Evolutionary conservation across 2,797 vertebrate genomes (phyloP).

Genomic region (Chromis chromis): DNA sequence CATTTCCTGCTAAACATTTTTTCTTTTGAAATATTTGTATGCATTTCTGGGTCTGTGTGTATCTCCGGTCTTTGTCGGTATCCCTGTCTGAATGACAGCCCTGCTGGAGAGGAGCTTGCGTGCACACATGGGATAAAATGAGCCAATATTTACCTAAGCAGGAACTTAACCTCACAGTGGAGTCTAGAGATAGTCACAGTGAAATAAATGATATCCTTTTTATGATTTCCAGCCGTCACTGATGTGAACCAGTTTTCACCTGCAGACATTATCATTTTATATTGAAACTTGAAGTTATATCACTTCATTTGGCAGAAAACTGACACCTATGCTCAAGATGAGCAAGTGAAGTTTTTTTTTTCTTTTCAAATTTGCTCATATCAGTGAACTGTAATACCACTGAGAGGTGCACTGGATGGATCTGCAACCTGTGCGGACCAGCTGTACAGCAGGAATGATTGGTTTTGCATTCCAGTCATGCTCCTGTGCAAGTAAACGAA

Average conservation of each 20-base stretch:
- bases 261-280: background rate
- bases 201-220: background rate
- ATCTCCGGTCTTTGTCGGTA: slow-evolving; percentile 9
- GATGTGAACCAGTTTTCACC: background rate
- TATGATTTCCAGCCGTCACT: background rate
- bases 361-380: slow-evolving; percentile 2
- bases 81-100: slow-evolving; percentile 26
- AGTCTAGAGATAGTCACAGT: background rate
- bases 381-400: slow-evolving; percentile 29
- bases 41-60: slow-evolving; percentile 32
- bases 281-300: background rate
- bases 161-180: slow-evolving; percentile 26
- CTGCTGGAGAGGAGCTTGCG: slow-evolving; percentile 10
- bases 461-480: slow-evolving; percentile 73
- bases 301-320: background rate
- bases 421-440: slow-evolving; percentile 38
- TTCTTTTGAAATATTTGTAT: slow-evolving; percentile 37
- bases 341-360: slow-evolving; percentile 8
- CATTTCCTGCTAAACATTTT: slow-evolving; percentile 67
- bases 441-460: slow-evolving; percentile 46
- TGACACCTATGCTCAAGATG: background rate
- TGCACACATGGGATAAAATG: slow-evolving; percentile 30
- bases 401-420: slow-evolving; percentile 32
- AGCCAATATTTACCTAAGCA: slow-evolving; percentile 50
- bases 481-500: slow-evolving; percentile 59